A percentile compares a stretch with the other conserved stretches of the same genome.
These are phyloP conservation scores for Formica aserva DNA, from an alignment of 2,888 invertebrate species.

Conservation along the genomic window DNA sequence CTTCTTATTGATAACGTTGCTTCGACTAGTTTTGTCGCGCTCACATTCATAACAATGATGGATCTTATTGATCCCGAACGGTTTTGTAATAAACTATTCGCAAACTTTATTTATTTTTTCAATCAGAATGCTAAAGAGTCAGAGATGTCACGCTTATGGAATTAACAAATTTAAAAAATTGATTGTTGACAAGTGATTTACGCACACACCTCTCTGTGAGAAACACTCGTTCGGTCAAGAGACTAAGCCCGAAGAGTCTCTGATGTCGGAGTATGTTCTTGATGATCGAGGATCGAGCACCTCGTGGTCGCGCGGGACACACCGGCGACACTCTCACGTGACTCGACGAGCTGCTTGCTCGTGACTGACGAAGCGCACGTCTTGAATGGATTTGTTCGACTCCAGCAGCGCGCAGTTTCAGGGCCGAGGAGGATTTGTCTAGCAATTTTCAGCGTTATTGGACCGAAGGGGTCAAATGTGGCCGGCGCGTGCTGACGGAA, in stretches of 20 bases:
- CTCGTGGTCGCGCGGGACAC: conserved; percentile 43
- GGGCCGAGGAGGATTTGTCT: not conserved
- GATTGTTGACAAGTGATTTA: not conserved
- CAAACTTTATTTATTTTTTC: not conserved
- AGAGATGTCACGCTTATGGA: not conserved
- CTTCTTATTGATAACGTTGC: not conserved
- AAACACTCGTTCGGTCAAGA: conserved; percentile 23
- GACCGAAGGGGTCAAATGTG: conserved; percentile 20
- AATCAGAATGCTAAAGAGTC: not conserved
- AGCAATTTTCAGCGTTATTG: conserved; percentile 18
- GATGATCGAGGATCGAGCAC: conserved; percentile 37
- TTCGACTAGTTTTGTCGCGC: not conserved
- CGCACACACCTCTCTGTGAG: conserved; percentile 8
- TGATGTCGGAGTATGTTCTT: not conserved
- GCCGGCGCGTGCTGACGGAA: conserved; percentile 49
- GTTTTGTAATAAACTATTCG: not conserved
- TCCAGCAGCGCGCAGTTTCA: conserved; percentile 10
- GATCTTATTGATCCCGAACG: not conserved
- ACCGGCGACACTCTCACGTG: conserved; percentile 64
- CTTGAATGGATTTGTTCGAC: not conserved
- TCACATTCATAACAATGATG: not conserved
- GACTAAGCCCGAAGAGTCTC: not conserved
- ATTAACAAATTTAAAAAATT: conserved; percentile 15
- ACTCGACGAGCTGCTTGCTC: conserved; percentile 70
- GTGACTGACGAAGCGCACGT: conserved; percentile 65